Base-by-base conservation (phyloP, 2,888 invertebrate genomes). In the Anaspis maculata region DNA sequence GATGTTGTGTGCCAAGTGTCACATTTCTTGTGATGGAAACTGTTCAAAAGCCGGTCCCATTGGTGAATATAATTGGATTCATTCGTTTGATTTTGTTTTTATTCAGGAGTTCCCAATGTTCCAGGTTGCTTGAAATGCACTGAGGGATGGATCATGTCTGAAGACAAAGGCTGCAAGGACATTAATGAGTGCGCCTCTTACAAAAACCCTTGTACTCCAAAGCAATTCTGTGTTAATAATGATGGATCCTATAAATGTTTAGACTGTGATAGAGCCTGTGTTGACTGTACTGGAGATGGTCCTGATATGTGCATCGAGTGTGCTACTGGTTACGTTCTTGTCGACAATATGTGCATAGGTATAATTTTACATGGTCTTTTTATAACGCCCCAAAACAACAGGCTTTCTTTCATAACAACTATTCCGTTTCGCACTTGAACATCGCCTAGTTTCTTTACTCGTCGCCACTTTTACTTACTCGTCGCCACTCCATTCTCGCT, bases 231-330 rank as follows among this genome's bases (percentile, higher is more conserved):
- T 61, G 74, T 89, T 3, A 95, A 95, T 59, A 83, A 79, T 7
- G 83, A 88, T 32, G 94, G 95, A 4, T 83, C 86, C 0, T 88
- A 74, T 55, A 66, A 71, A 6, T 94, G 94, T 64, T 64, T 83
- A 69, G 77, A 73, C 30, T 95, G 95, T 67, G 90, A 94, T 64
- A 77, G 73, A 51, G 76, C 91, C 0, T 95, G 94, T 58, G 66
- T 74, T 27, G 81, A 83, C 1, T 95, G 95, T 58, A 74, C 77
- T 31, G 90, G 90, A 0, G 89, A 89, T 62, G 94, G 94, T 0
- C 88, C 91, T 0, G 91, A 94, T 61, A 85, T 88, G 79, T 95
- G 95, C 64, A 69, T 72, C 15, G 71, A 76, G 54, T 95, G 95
- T 70, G 81, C 83, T 0, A 67, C 73, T 10, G 87, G 82, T 3